A percentile compares a stretch with the other conserved stretches of the same genome.
Evolutionary conservation across 2,797 vertebrate species (phyloP).

Genomic region (Gymnoscopelus microlampas): DNA sequence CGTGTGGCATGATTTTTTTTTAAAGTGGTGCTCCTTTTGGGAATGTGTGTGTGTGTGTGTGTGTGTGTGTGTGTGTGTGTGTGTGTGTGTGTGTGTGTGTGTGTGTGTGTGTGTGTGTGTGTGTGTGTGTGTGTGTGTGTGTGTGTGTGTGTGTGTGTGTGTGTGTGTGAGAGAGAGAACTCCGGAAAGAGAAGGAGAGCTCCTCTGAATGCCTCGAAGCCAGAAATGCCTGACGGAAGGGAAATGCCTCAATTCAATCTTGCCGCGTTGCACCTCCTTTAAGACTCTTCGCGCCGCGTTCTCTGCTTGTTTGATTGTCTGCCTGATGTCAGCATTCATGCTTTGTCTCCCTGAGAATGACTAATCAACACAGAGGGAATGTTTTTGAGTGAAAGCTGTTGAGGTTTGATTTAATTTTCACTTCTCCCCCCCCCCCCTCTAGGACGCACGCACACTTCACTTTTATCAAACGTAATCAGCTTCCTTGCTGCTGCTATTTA

Average conservation of each 20-base stretch:
- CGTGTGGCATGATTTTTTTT: too few relatives aligned
- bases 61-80: too few relatives aligned
- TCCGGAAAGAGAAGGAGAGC: conserved; percentile 7
- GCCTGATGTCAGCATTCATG: conserved; percentile 42
- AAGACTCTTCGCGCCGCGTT: conserved; percentile 23
- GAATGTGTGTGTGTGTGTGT: conserved; percentile 23
- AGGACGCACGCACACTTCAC: conserved; percentile 6
- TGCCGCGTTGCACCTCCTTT: conserved; percentile 21
- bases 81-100: too few relatives aligned
- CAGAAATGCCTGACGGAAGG: conserved; percentile 47
- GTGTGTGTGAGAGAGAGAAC: conserved; percentile 10
- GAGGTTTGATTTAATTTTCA: conserved; percentile 13
- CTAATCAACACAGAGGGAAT: conserved; percentile 45
- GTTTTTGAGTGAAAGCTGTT: conserved; percentile 44
- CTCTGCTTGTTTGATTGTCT: conserved; percentile 39
- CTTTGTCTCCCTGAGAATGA: conserved; percentile 23
- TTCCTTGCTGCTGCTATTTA: conserved; percentile 18
- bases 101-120: conserved; percentile 1
- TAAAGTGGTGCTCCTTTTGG: conserved; percentile 46
- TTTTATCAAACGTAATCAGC: conserved; percentile 43
- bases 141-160: background rate
- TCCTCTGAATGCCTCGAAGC: conserved; percentile 40
- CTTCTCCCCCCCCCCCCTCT: background rate
- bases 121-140: background rate
- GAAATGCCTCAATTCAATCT: conserved; percentile 39